Percentiles rank a stretch among this genome's conserved stretches.
Evolutionary conservation across 2,888 invertebrate species (phyloP).

Genomic region (Euplexia lucipara): DNA sequence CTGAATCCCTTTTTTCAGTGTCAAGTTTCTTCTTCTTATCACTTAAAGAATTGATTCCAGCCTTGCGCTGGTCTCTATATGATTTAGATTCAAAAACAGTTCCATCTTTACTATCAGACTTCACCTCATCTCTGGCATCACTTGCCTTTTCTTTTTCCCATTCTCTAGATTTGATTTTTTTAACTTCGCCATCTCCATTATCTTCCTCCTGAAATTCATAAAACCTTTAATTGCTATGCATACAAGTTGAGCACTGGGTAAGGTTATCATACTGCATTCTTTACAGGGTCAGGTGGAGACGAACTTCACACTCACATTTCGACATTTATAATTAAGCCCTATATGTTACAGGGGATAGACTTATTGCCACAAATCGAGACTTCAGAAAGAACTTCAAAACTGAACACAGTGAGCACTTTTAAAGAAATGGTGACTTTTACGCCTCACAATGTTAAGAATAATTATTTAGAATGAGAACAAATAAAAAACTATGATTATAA

Average conservation of each 20-base stretch:
- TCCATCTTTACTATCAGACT: constrained; percentile 78
- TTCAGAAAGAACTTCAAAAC: neutral
- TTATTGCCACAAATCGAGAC: neutral
- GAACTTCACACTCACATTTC: neutral
- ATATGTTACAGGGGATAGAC: neutral
- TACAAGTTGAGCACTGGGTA: no score
- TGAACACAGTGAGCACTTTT: neutral
- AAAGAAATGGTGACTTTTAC: no score
- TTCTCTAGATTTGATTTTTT: constrained; percentile 87
- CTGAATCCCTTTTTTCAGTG: constrained; percentile 83
- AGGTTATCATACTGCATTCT: no score
- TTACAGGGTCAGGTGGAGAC: neutral
- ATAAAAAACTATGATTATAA: constrained; percentile 8
- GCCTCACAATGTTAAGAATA: neutral
- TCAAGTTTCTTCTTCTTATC: constrained; percentile 88
- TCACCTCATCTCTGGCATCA: constrained; percentile 80
- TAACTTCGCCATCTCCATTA: constrained; percentile 82
- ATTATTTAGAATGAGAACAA: no score
- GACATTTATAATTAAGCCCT: neutral
- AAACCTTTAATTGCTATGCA: neutral
- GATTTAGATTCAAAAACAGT: constrained; percentile 85
- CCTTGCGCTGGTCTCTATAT: constrained; percentile 84
- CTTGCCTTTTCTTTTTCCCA: constrained; percentile 85
- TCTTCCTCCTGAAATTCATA: constrained; percentile 84
- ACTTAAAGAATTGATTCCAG: constrained; percentile 74